Percentiles rank a stretch among this genome's conserved stretches.
Conservation (phyloP, 2,888 invertebrate genomes). For the Nezara viridula region DNA sequence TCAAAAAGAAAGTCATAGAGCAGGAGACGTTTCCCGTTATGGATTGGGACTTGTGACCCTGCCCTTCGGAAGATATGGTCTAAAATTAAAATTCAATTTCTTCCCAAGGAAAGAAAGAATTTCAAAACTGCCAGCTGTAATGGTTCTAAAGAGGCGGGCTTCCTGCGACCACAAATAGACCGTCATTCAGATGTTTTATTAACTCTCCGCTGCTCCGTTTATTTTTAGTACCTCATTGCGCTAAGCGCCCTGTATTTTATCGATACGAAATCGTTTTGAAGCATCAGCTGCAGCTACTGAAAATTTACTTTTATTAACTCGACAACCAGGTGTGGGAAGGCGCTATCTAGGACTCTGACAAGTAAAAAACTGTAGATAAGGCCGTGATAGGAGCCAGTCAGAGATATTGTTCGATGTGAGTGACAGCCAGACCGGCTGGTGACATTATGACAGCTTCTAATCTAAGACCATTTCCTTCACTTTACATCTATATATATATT, state of each 20-base stretch:
- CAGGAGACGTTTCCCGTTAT: background rate
- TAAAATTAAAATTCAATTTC: slow-evolving; percentile 44
- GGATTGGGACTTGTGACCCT: background rate
- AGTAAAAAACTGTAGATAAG: background rate
- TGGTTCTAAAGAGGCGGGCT: slow-evolving; percentile 17
- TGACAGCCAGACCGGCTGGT: slow-evolving; percentile 14
- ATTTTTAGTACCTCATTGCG: slow-evolving; percentile 43
- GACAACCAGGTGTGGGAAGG: background rate
- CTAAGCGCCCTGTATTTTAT: background rate
- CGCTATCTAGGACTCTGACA: background rate
- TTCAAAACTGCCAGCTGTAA: slow-evolving; percentile 35
- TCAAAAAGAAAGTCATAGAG: too few relatives aligned
- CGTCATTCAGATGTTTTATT: slow-evolving; percentile 43
- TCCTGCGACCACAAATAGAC: slow-evolving; percentile 25
- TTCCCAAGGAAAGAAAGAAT: background rate
- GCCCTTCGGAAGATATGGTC: background rate
- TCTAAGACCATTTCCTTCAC: background rate
- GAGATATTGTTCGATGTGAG: slow-evolving; percentile 7
- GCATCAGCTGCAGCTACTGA: background rate
- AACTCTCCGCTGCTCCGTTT: background rate
- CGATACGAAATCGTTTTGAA: background rate
- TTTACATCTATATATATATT: background rate
- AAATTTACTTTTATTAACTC: background rate
- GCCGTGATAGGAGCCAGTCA: background rate
- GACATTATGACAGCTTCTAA: slow-evolving; percentile 37